phyloP scores from a whole-genome alignment of 2,797 vertebrate species.

The Acrossocheilus fasciatus region DNA sequence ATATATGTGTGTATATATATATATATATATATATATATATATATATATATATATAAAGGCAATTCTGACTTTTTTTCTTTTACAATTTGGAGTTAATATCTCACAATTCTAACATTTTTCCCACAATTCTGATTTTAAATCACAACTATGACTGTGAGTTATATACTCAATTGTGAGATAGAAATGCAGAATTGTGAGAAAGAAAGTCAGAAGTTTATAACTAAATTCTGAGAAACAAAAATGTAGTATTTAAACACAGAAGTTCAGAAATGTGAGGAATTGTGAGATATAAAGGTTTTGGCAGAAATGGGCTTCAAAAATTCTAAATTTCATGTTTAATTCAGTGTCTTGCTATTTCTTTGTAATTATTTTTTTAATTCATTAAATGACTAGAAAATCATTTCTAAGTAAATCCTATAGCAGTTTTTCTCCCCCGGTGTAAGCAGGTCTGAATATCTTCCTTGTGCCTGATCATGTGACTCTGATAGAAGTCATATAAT shows the following conservation, averaged over 20 bases:
- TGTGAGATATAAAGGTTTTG: not conserved
- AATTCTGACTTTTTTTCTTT: not conserved
- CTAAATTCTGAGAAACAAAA: too few relatives aligned
- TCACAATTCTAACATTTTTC: too few relatives aligned
- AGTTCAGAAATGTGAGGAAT: not conserved
- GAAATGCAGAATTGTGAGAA: too few relatives aligned
- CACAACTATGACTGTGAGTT: too few relatives aligned
- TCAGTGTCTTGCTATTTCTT: not conserved
- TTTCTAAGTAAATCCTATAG: too few relatives aligned
- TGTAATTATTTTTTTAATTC: not conserved
- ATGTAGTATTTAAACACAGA: not conserved
- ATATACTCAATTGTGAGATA: too few relatives aligned
- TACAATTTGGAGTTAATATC: too few relatives aligned
- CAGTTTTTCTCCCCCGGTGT: too few relatives aligned
- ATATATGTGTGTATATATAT: too few relatives aligned
- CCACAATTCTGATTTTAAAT: too few relatives aligned
- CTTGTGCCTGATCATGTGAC: not conserved
- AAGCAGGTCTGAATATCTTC: not conserved
- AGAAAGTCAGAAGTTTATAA: not conserved
- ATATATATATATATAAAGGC: not conserved
- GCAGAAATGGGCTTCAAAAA: not conserved
- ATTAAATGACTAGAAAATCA: too few relatives aligned
- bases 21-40: too few relatives aligned
- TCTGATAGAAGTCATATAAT: not conserved
- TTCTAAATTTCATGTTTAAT: not conserved